Percentiles rank a stretch among this genome's conserved stretches.
phyloP scores from a whole-genome alignment of 2,113 vertebrate species.

The Pterophyllum scalare region DNA sequence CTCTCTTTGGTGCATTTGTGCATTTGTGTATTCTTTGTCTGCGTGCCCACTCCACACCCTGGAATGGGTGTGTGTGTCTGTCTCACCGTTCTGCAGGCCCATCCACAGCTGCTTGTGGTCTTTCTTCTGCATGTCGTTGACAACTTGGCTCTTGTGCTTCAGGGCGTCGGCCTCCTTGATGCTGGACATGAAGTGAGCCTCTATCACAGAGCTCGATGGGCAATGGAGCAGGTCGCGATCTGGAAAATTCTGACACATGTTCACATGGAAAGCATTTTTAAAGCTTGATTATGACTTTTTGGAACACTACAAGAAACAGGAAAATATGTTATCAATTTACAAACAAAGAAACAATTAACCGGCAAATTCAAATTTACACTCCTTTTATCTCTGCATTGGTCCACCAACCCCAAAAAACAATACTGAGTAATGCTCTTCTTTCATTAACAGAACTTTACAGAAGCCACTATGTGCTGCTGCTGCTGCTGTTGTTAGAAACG shows the following conservation, averaged over 20 bases:
- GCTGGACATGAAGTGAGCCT: conserved; percentile 98
- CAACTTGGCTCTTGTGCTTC: conserved; percentile 98
- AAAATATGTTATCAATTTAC: neutral
- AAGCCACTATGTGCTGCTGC: neutral
- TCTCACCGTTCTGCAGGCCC: conserved; percentile 96
- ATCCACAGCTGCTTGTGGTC: conserved; percentile 99
- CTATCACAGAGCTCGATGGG: conserved; percentile 90
- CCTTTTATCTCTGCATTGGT: neutral
- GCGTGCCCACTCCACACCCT: neutral
- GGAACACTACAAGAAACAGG: neutral
- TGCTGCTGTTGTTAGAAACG: neutral
- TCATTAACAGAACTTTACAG: neutral
- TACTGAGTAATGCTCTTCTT: neutral
- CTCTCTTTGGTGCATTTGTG: neutral
- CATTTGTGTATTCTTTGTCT: neutral
- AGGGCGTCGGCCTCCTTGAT: conserved; percentile 99
- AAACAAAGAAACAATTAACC: neutral
- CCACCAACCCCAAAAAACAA: neutral
- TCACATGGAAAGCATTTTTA: neutral
- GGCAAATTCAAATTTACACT: neutral
- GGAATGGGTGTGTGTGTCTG: neutral
- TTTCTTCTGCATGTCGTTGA: conserved; percentile 99
- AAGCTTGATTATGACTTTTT: neutral
- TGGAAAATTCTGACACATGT: conserved; percentile 89
- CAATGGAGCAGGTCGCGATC: conserved; percentile 94